A percentile compares a stretch with the other conserved stretches of the same genome.
Evolutionary conservation across 2,888 invertebrate species (phyloP).

Genomic region (Brachylomia viminalis): DNA sequence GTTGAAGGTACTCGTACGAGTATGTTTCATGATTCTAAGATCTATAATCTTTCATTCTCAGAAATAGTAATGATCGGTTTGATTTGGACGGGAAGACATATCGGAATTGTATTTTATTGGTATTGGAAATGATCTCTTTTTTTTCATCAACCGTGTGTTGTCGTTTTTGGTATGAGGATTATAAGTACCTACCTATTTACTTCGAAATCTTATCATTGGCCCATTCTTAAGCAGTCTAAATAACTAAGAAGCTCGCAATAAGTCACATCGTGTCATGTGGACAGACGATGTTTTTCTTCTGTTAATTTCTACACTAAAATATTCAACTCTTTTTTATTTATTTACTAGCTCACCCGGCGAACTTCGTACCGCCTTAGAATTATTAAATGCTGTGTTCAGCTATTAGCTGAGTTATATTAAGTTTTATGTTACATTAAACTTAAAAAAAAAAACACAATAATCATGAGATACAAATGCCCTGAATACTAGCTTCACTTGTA

Average conservation of each 20-base stretch:
- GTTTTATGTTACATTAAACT: too few species aligned
- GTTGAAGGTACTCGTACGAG: too few species aligned
- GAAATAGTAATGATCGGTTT: background rate
- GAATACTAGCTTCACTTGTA: too few species aligned
- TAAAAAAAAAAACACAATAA: too few species aligned
- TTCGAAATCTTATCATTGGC: background rate
- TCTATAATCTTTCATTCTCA: background rate
- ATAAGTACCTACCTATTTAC: background rate
- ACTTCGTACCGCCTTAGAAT: too few species aligned
- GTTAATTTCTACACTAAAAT: background rate
- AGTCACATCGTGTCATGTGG: background rate
- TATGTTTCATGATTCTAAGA: conserved; percentile 22
- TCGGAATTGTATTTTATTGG: background rate
- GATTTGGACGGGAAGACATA: background rate
- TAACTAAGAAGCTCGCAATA: background rate
- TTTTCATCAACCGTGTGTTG: background rate
- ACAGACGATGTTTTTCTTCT: background rate
- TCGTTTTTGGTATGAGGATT: background rate
- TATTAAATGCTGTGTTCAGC: too few species aligned
- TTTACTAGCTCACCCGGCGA: too few species aligned
- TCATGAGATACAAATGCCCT: too few species aligned
- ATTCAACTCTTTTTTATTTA: background rate
- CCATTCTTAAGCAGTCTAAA: background rate
- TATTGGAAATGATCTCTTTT: background rate
- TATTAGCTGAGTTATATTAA: too few species aligned